Base-by-base conservation (phyloP, 2,888 invertebrate species). In the Ceramica pisi region DNA sequence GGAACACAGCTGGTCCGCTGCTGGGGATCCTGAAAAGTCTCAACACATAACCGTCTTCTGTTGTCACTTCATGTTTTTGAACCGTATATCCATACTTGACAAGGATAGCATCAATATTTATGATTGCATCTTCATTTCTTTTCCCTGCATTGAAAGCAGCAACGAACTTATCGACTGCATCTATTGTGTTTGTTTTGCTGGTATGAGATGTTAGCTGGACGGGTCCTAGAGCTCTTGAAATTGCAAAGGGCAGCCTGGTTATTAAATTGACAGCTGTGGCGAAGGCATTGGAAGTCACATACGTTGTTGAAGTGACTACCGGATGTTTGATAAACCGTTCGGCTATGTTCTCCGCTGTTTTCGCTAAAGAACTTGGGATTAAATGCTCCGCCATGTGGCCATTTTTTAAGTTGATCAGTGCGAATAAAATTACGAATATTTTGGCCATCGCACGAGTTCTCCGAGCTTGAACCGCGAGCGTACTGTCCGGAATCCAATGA, bases 11-110 rank as follows among this genome's bases (percentile, higher is more conserved):
- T 2, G 92, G 79, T 0, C 93, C 93, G 14, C 90, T 86, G 6
- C 87, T 80, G 0, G 92, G 92, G 56, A 94, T 93, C 51, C 94
- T 87, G 67, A 90, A 89, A 81, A 94, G 23, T 0, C 83, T 83
- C 9, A 95, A 80, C 9, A 90, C 65, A 64, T 93, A 94, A 14
- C 92, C 92, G 56, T 94, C 94, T 44, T 89, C 88, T 0, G 94
- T 94, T 4, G 75, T 59, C 0, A 92, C 91, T 8, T 83, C 73
- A 60, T 94, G 90, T 16, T 80, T 84, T 75, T 94, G 90, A 26
- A 93, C 71, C 0, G 85, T 78, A 74, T 89, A 89, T 35, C 92
- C 91, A 68, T 94, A 93, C 79, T 94, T 94, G 19, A 67, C 41
- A 10, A 92, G 79, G 5, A 94, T 87, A 4, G 87, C 78, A 5